Evolutionary conservation across 2,113 vertebrate species (phyloP), one percentile per base, ranked within the genome.

Genomic region (Cichladusa arquata): DNA sequence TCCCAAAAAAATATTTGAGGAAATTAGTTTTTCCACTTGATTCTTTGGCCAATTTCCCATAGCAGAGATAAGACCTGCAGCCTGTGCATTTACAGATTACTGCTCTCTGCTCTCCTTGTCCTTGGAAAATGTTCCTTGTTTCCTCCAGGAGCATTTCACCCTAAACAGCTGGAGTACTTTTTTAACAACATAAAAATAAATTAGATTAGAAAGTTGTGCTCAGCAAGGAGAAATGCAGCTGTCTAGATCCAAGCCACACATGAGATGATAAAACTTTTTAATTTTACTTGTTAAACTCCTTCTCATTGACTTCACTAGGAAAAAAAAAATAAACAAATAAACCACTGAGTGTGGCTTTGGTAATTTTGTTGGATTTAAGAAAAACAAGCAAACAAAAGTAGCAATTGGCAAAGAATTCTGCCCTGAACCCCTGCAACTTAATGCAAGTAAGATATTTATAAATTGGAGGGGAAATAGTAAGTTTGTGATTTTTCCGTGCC

Each of bases 11-110:
- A 34, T 67, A 57, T 40, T 53, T 38, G 10, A 72, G 65, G 86
- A 88, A 93, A 92, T 95, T 76, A 79, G 86, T 95, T 86, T 81
- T 88, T 96, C 89, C 73, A 89, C 53, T 56, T 56, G 81, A 86
- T 92, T 95, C 88, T 95, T 92, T 92, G 82, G 64, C 54, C 67
- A 67, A 12, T 79, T 96, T 83, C 73, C 84, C 66, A 54, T 4
- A 69, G 70, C 86, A 89, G 64, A 96, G 94, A 97, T 96, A 95
- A 97, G 90, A 86, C 81, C 38, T 13, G 29, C 51, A 64, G 38
- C 40, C 29, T 71, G 81, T 78, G 79, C 65, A 38, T 89, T 95
- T 92, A 70, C 73, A 88, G 85, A 94, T 96, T 90, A 51, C 34
- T 56, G 54, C 77, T 93, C 64, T 84, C 70, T 87, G 23, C 78